Base-by-base conservation (phyloP, 2,888 invertebrate species). In the Ennomos erosarius region DNA sequence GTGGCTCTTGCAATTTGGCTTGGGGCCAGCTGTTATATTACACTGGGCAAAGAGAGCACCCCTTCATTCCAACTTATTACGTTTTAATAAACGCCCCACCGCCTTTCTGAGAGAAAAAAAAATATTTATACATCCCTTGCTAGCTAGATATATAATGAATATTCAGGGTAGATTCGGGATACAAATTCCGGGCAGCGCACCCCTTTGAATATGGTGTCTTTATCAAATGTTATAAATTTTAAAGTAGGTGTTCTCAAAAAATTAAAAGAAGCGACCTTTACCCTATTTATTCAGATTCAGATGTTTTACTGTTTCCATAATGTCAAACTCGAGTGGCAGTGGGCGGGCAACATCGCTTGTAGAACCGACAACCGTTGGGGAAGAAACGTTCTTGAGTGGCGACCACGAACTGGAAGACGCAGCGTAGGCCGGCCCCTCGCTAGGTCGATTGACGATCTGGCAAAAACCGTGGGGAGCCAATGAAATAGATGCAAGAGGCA, bases 21-120 rank as follows among this genome's bases (percentile, higher is more conserved):
- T 59, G 55, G 40, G 59, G 82, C 85, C 85, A 85, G 78, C 72
- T 72, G 78, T 64, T 78, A 77, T 80, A 82, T 81, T 54, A 59
- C 54, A 49, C 48, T 54, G 58, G 53, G 48, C 53, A 39, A 59
- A 54, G 46, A 44, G 48, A 47, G 50, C 51, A 65, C 64, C 68
- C 78, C 77, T 78, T 78, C 78, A 74, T 82, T 81, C 78, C 71
- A 74, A 73, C 78, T 81, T 83, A 81, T 81, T 78, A 79, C 75
- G 70, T 74, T 54, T 59, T 59, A 59, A 59, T 82, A 83, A 77
- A 74, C 71, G 77, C 70, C 58, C 67, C 69, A 55, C 61, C 40
- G 49, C 52, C 53, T 62, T 59, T 58, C 61, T 47, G 37, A 59
- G 45, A 55, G 35, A 37, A 59, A 53, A 59, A 53, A 62, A 68